phyloP scores from a whole-genome alignment of 1,140 invertebrate species.

The Melanaphis sacchari region DNA sequence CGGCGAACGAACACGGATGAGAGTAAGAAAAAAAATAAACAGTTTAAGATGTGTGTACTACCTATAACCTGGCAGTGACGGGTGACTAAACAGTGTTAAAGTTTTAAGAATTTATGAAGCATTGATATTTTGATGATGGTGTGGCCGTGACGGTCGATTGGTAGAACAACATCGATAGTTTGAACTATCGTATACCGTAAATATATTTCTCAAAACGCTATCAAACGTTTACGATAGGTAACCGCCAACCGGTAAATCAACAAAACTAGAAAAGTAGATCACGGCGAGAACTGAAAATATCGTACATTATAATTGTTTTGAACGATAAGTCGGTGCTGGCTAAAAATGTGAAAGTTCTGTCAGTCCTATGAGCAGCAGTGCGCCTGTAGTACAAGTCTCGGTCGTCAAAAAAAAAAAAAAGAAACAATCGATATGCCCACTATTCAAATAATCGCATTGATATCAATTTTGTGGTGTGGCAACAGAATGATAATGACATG shows the following conservation, averaged over 20 bases:
- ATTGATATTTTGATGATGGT: too few relatives aligned
- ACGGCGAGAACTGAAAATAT: neutral
- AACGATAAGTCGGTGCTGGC: neutral
- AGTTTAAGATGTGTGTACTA: neutral
- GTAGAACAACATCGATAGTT: neutral
- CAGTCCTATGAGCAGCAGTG: neutral
- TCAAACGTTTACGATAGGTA: neutral
- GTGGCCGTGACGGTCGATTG: neutral
- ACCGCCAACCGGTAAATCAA: neutral
- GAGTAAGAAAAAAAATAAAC: neutral
- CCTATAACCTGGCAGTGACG: too few relatives aligned
- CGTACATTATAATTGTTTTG: neutral
- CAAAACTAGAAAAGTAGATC: neutral
- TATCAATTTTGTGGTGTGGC: too few relatives aligned
- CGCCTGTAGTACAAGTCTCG: neutral
- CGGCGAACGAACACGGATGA: neutral
- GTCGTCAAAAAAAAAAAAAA: neutral
- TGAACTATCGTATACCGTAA: neutral
- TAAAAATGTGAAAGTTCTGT: neutral
- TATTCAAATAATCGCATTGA: neutral
- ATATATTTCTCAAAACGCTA: neutral
- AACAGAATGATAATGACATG: neutral
- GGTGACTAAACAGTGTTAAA: neutral
- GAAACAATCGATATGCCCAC: neutral
- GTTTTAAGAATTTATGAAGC: neutral